A percentile compares a stretch with the other conserved stretches of the same genome.
Evolutionary conservation across 2,113 vertebrate genomes (phyloP).

Genomic region (Puffinus mauretanicus): DNA sequence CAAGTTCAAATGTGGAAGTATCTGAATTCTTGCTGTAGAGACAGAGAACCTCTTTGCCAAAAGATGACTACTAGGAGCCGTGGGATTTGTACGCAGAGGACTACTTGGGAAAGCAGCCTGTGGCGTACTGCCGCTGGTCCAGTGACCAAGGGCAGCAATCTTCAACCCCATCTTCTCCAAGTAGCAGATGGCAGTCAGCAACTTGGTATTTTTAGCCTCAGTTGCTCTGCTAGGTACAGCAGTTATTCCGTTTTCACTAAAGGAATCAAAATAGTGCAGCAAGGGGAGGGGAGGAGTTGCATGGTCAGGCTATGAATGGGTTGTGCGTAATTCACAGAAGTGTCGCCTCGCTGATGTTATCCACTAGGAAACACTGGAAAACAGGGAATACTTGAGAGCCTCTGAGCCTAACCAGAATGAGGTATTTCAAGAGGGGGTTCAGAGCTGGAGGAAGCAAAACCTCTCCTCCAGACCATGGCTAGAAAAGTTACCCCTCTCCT

Average conservation of each 20-base stretch:
- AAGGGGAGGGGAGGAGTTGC: background rate
- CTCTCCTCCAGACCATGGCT: fast-evolving
- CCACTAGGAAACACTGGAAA: background rate
- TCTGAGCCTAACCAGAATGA: background rate
- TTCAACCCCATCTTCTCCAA: background rate
- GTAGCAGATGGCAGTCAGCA: fast-evolving
- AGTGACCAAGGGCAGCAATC: background rate
- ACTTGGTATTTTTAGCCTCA: background rate
- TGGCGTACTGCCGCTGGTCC: fast-evolving
- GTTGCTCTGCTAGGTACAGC: background rate
- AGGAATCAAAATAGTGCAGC: background rate
- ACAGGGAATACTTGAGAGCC: background rate
- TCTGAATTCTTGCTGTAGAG: background rate
- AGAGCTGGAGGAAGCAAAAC: background rate
- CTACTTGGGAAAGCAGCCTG: background rate
- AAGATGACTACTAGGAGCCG: fast-evolving
- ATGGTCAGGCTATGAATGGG: fast-evolving
- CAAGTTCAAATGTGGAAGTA: background rate
- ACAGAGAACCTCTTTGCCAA: background rate
- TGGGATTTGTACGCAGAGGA: background rate
- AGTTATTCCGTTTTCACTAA: background rate
- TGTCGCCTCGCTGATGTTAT: too few species aligned
- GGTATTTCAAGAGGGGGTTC: background rate
- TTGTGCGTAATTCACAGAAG: background rate
- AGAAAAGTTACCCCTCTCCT: background rate